Conservation (phyloP, 2,888 invertebrate genomes). For the Plebejus melissa region DNA sequence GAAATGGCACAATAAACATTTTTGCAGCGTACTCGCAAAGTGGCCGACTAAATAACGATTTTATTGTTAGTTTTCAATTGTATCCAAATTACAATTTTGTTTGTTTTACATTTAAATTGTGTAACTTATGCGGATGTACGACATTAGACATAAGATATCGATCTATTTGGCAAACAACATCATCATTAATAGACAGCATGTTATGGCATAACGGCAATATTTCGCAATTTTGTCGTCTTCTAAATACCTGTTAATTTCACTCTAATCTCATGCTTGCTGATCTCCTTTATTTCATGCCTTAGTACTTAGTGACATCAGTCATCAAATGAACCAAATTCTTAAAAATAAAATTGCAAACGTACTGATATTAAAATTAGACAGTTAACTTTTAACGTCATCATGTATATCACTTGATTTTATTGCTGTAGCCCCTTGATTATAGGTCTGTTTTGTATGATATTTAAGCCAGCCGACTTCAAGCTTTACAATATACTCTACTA, state of each 20-base stretch:
- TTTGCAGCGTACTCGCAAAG: background rate
- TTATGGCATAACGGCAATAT: background rate
- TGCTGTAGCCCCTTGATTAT: background rate
- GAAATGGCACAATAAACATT: background rate
- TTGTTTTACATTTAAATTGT: background rate
- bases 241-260: background rate
- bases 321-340: too few relatives aligned
- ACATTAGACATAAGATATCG: conserved; percentile 1
- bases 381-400: background rate
- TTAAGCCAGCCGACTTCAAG: background rate
- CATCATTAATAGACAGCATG: conserved; percentile 7
- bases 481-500: background rate
- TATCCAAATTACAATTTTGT: too few relatives aligned
- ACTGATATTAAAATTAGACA: background rate
- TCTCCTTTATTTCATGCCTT: background rate
- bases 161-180: conserved; percentile 13
- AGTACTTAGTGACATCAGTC: too few relatives aligned
- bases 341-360: background rate
- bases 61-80: background rate
- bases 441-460: background rate
- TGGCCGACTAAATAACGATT: background rate
- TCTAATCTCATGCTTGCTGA: background rate
- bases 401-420: background rate
- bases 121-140: background rate
- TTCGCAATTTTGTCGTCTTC: background rate